These are phyloP conservation scores for Myxocyprinus asiaticus DNA, from an alignment of 2,113 vertebrate genomes.

Conservation along the genomic window DNA sequence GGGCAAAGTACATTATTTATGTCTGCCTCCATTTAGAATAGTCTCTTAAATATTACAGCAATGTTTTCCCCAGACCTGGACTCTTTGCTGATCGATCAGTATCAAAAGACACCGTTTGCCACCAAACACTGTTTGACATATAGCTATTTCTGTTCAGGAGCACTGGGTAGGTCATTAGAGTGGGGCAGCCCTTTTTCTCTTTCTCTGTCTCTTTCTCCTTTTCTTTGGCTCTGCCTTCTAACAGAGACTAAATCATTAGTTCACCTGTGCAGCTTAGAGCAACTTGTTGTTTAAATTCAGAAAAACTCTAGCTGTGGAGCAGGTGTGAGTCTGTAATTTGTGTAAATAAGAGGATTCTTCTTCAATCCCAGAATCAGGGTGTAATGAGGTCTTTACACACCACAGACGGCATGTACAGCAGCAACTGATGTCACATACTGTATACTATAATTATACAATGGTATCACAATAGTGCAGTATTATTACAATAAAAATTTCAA, in stretches of 20 bases:
- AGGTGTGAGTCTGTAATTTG: not conserved
- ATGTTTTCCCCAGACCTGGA: conserved; percentile 61
- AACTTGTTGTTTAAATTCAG: conserved; percentile 12
- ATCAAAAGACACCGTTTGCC: conserved; percentile 70
- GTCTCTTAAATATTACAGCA: conserved; percentile 70
- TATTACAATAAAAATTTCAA: too few species aligned
- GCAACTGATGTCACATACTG: not conserved
- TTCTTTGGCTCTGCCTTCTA: conserved; percentile 20
- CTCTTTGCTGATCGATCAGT: conserved; percentile 68
- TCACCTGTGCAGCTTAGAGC: conserved; percentile 17
- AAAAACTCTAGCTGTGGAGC: not conserved
- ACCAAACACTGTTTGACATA: conserved; percentile 63
- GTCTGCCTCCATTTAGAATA: conserved; percentile 61
- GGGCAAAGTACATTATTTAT: conserved; percentile 55
- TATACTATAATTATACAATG: not conserved
- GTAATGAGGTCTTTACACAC: conserved; percentile 14
- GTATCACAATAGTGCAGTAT: not conserved
- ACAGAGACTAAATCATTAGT: conserved; percentile 46
- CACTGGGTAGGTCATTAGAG: conserved; percentile 43
- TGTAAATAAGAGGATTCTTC: conserved; percentile 25
- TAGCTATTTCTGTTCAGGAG: conserved; percentile 61
- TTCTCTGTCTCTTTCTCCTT: not conserved
- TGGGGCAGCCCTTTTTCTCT: not conserved
- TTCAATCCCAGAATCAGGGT: conserved; percentile 30
- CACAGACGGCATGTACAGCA: not conserved